phyloP scores from a whole-genome alignment of 2,888 invertebrate species.

The Rosalia funebris region DNA sequence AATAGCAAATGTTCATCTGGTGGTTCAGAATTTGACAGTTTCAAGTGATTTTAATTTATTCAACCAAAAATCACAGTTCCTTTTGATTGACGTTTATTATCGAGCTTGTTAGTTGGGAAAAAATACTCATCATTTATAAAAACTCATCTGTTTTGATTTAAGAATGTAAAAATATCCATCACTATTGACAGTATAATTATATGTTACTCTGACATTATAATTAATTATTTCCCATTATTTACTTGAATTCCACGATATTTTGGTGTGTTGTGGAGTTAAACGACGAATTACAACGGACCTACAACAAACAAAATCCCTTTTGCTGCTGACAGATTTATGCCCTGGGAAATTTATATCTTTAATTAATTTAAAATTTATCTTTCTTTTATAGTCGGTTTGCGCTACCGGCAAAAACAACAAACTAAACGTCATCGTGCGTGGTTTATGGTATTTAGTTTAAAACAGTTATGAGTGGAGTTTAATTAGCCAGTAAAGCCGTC shows the following conservation, averaged over 20 bases:
- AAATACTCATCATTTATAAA: no score
- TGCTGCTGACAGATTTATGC: conserved; percentile 7
- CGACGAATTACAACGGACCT: background rate
- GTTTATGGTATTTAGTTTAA: conserved; percentile 10
- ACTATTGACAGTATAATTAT: no score
- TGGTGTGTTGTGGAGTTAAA: background rate
- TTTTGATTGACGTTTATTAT: no score
- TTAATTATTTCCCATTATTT: no score
- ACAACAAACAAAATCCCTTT: background rate
- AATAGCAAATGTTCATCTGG: no score
- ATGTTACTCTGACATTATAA: no score
- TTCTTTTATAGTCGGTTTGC: conserved; percentile 4
- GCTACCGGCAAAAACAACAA: conserved; percentile 9
- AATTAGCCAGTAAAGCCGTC: conserved; percentile 2
- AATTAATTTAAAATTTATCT: conserved; percentile 14
- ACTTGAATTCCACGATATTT: background rate
- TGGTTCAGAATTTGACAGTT: no score
- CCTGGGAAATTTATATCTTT: conserved; percentile 2
- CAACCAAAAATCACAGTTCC: no score
- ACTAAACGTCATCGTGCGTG: background rate
- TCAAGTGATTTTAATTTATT: no score
- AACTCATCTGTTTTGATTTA: no score
- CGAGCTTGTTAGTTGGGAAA: no score
- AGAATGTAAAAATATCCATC: no score
- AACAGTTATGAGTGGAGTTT: conserved; percentile 8